A percentile compares a stretch with the other conserved stretches of the same genome.
These are phyloP conservation scores for Dichetophora obliterata DNA, from an alignment of 2,888 invertebrate genomes.

Conservation along the genomic window DNA sequence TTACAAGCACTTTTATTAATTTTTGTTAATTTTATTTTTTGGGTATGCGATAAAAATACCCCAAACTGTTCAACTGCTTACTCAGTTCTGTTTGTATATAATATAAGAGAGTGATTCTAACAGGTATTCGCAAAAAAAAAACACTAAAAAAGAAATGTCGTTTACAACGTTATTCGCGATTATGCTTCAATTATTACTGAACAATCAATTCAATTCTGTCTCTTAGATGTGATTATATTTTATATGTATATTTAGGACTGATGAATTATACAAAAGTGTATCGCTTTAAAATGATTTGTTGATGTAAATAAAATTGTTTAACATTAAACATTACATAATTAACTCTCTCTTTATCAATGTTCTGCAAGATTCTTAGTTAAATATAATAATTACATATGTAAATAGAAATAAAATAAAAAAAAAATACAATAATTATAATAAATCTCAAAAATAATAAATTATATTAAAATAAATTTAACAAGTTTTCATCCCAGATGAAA, in stretches of 20 bases:
- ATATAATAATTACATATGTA: constrained; percentile 47
- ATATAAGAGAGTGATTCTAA: too few species aligned
- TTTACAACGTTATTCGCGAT: not conserved
- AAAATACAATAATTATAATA: constrained; percentile 48
- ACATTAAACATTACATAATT: constrained; percentile 44
- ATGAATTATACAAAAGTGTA: constrained; percentile 48
- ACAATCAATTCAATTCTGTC: constrained; percentile 28
- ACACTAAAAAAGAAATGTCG: not conserved
- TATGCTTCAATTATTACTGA: too few species aligned
- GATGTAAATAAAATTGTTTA: constrained; percentile 43
- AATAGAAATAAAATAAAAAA: constrained; percentile 47
- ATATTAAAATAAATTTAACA: constrained; percentile 47
- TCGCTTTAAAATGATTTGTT: constrained; percentile 40
- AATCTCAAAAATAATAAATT: constrained; percentile 45
- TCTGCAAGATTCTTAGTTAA: constrained; percentile 40
- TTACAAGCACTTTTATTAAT: too few species aligned
- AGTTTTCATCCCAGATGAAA: constrained; percentile 52
- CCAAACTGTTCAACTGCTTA: too few species aligned
- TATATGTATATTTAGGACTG: constrained; percentile 44
- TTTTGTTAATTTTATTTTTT: too few species aligned
- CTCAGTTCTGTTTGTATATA: too few species aligned
- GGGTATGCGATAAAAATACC: too few species aligned
- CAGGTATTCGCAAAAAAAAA: too few species aligned
- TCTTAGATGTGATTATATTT: constrained; percentile 45
- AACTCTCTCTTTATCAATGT: constrained; percentile 39